Evolutionary conservation across 2,113 vertebrate genomes (phyloP), one percentile per base, ranked within the genome.

Genomic region (Epinephelus fuscoguttatus): DNA sequence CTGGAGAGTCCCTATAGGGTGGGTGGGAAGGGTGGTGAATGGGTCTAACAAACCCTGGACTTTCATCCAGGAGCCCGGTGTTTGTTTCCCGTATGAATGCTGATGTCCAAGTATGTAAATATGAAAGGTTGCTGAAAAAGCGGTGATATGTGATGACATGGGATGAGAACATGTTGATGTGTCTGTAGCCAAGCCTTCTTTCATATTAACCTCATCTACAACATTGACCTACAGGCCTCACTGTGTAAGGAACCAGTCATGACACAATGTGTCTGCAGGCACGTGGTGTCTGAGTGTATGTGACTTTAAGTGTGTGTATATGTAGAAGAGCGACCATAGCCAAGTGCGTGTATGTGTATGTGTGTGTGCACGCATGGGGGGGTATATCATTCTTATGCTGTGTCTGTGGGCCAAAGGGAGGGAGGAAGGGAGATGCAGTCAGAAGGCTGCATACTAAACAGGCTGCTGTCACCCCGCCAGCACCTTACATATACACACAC

Each of bases 371-470:
- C 3, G 25, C 14, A 23, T 2, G 42, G 70, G 64, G 45, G 62
- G 68, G 33, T 15, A 4, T 80, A 78, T 88, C 82, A 85, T 90
- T 92, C 76, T 92, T 83, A 87, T 92, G 83, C 81, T 74, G 90
- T 87, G 91, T 90, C 86, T 94, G 86, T 85, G 90, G 89, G 88
- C 84, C 80, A 89, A 85, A 84, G 57, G 79, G 85, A 90, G 85
- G 79, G 78, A 89, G 88, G 86, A 86, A 86, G 66, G 74, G 84
- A 88, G 84, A 91, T 89, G 86, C 80, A 93, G 91, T 91, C 90
- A 91, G 86, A 86, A 89, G 86, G 84, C 88, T 94, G 94, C 87
- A 93, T 94, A 93, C 90, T 92, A 93, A 94, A 90, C 88, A 93
- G 93, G 90, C 87, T 89, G 84, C 91, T 93, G 92, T 94, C 92